Base-by-base conservation (phyloP, 2,888 invertebrate genomes). In the Aspidiotus rigidus region DNA sequence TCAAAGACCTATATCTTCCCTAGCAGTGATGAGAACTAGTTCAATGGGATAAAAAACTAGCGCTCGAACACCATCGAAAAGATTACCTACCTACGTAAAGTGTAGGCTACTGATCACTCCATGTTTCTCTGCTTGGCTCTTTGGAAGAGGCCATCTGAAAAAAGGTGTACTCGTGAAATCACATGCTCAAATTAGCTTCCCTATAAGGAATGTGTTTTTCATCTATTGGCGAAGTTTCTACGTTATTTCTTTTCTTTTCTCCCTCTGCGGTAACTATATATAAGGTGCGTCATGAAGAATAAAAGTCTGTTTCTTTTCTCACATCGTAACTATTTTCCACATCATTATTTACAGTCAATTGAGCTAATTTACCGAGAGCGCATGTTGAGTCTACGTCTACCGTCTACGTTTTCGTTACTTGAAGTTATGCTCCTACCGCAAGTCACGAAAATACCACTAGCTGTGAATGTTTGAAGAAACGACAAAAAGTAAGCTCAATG, bases 1-100 rank as follows among this genome's bases (percentile, higher is more conserved):
- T 99, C 57, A 99, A 83, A 63, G 98, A 98, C 79, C 97, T 95
- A 82, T n/a, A n/a, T 99, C 99, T 80, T 99, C 99, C 70, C 95
- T 95, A 54, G 96, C 98, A 41, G 99, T 98, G 76, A 99, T 92
- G 71, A 99, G 83, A 71, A 98, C 94, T 71, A 96, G 91, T 78
- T 98, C 97, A 72, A 88, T 89, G 69, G 97, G 96, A 81, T 94
- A 94, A 82, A 95, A 95, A 74, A 92, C 92, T 71, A 95, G 82
- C 72, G 93, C 90, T 76, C 94, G 84, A 60, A 94, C 90, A 76
- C 91, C 91, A 77, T 95, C 94, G 77, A 94, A 95, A 81, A 94
- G 94, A 77, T n/a, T n/a, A n/a, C n/a, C n/a, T n/a, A n/a, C n/a
- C 93, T 93, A 74, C 93, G 86, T 77, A 98, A 82, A 71, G 96